These are phyloP conservation scores for Luffia ferchaultella DNA, from an alignment of 2,888 invertebrate genomes.

Conservation along the genomic window DNA sequence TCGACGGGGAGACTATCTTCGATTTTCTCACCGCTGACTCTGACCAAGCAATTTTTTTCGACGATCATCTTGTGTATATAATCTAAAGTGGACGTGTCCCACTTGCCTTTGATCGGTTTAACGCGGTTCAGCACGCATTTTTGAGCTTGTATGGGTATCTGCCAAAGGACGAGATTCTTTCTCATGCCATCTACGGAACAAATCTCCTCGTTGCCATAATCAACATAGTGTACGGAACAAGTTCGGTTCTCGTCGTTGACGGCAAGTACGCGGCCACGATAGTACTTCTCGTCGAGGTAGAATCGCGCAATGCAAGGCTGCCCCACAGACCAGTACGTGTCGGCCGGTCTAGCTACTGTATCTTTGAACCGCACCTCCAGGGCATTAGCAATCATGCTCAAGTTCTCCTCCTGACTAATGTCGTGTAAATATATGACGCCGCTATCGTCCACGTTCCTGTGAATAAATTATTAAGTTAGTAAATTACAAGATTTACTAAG, in stretches of 20 bases:
- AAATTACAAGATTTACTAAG: too few relatives aligned
- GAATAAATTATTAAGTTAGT: conserved; percentile 14
- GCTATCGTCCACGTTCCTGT: conserved; percentile 47
- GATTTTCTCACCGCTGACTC: conserved; percentile 36
- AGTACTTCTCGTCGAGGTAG: conserved; percentile 71
- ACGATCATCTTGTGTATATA: conserved; percentile 68
- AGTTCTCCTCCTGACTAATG: conserved; percentile 32
- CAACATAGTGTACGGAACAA: conserved; percentile 74
- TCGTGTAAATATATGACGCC: conserved; percentile 52
- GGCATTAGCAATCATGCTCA: conserved; percentile 56
- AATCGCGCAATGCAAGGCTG: conserved; percentile 76
- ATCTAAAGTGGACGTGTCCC: conserved; percentile 65
- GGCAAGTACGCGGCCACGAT: conserved; percentile 70
- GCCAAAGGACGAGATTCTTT: conserved; percentile 67
- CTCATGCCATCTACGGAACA: conserved; percentile 65
- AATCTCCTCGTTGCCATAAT: conserved; percentile 82
- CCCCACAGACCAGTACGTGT: conserved; percentile 65
- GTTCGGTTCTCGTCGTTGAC: conserved; percentile 36
- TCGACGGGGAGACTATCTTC: conserved; percentile 37
- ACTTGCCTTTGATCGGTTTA: conserved; percentile 34
- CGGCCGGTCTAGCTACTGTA: conserved; percentile 46
- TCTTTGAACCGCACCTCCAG: conserved; percentile 52
- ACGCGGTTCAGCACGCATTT: conserved; percentile 62
- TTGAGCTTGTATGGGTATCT: conserved; percentile 73
- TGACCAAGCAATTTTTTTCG: conserved; percentile 61